Evolutionary conservation across 2,888 invertebrate species (phyloP).

Genomic region (Cataglyphis cursor): DNA sequence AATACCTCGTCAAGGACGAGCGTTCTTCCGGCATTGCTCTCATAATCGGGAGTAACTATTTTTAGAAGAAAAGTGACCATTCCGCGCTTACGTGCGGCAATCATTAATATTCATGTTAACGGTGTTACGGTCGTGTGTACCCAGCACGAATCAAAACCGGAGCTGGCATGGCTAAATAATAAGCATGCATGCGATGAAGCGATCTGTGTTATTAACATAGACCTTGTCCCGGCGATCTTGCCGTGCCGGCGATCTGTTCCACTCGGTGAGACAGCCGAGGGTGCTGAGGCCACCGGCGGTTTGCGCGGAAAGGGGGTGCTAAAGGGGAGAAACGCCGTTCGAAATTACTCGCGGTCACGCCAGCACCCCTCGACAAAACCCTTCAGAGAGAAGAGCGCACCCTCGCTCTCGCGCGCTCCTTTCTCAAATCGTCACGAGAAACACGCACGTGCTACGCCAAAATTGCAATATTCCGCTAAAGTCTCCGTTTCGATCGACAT

Average conservation of each 20-base stretch:
- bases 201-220: constrained; percentile 85
- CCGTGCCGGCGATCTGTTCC: constrained; percentile 77
- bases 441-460: constrained; percentile 48
- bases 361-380: constrained; percentile 62
- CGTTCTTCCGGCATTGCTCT: constrained; percentile 49
- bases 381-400: constrained; percentile 16
- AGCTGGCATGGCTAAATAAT: constrained; percentile 73
- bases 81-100: constrained; percentile 12
- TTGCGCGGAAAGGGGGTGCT: constrained; percentile 16
- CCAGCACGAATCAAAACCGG: constrained; percentile 68
- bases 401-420: constrained; percentile 35
- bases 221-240: constrained; percentile 81
- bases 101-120: constrained; percentile 73
- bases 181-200: constrained; percentile 83
- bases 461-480: constrained; percentile 55
- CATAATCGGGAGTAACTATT: constrained; percentile 46
- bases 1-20: constrained; percentile 57
- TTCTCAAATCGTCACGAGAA: constrained; percentile 4
- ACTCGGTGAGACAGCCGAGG: constrained; percentile 63
- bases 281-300: constrained; percentile 66
- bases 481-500: constrained; percentile 26
- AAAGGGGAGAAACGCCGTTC: constrained; percentile 57
- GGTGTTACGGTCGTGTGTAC: constrained; percentile 49
- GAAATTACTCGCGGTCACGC: constrained; percentile 83
- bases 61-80: constrained; percentile 62